phyloP scores from a whole-genome alignment of 2,113 vertebrate genomes.

The Varanus salvator region DNA sequence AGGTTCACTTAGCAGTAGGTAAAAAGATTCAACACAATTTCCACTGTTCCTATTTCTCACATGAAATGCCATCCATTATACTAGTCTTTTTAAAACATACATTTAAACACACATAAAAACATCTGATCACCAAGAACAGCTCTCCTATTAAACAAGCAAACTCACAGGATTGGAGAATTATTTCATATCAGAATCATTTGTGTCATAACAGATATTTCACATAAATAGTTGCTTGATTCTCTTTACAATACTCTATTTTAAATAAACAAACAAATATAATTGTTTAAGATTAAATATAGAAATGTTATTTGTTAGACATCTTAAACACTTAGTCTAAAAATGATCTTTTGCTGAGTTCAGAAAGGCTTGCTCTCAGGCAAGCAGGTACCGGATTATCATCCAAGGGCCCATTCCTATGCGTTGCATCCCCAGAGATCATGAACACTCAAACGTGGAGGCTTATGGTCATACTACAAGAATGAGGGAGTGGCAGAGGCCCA shows the following conservation, averaged over 20 bases:
- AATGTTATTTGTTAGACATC: background rate
- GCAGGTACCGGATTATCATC: no score
- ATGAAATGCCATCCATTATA: slow-evolving; percentile 63
- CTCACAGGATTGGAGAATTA: slow-evolving; percentile 5
- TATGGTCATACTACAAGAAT: no score
- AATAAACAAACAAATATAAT: background rate
- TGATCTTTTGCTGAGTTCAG: background rate
- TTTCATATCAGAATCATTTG: background rate
- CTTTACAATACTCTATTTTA: background rate
- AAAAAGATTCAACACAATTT: slow-evolving; percentile 64
- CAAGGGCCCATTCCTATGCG: no score
- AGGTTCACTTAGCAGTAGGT: slow-evolving; percentile 56
- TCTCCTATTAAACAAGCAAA: slow-evolving; percentile 40
- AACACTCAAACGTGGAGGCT: no score
- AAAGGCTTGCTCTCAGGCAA: background rate
- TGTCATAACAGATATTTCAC: background rate
- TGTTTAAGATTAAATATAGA: fast-evolving
- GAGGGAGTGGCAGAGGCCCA: no score
- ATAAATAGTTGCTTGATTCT: background rate
- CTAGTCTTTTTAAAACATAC: slow-evolving; percentile 47
- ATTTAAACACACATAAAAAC: slow-evolving; percentile 18
- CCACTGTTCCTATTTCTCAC: slow-evolving; percentile 62
- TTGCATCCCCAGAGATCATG: no score
- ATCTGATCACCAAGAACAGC: slow-evolving; percentile 38
- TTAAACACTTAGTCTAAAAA: background rate